phyloP scores from a whole-genome alignment of 1,140 invertebrate species.

The Ips typographus region DNA sequence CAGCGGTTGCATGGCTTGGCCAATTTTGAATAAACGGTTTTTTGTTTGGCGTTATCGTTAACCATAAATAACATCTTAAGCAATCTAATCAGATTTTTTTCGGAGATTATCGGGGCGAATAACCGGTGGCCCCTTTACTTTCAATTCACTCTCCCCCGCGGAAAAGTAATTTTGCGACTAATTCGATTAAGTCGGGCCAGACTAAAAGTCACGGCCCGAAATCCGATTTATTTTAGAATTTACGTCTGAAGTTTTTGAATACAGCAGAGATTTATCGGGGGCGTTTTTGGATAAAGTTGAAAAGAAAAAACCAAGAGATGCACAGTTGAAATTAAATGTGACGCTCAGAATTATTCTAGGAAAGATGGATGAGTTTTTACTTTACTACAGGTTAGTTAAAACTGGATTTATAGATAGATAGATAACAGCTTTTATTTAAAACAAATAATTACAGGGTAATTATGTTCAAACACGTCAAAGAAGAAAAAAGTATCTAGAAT shows the following conservation, averaged over 20 bases:
- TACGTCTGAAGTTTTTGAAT: conserved; percentile 29
- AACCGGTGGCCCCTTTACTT: conserved; percentile 10
- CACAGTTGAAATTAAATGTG: neutral
- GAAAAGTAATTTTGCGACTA: conserved; percentile 31
- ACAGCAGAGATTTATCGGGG: conserved; percentile 20
- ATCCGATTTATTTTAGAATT: conserved; percentile 31
- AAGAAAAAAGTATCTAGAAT: no score
- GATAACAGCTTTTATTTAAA: no score
- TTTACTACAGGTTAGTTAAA: no score
- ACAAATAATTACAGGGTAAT: no score
- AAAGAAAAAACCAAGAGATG: neutral
- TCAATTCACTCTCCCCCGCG: conserved; percentile 19
- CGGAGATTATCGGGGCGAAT: conserved; percentile 7
- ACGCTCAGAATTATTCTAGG: neutral
- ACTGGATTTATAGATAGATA: no score
- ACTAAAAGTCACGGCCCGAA: conserved; percentile 31
- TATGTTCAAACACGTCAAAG: no score
- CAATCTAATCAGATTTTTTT: conserved; percentile 13
- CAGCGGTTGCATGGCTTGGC: no score
- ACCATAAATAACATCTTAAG: neutral
- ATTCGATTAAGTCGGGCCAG: conserved; percentile 25
- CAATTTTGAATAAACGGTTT: no score
- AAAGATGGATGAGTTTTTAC: neutral
- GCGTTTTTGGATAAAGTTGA: neutral
- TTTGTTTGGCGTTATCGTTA: neutral